A percentile compares a stretch with the other conserved stretches of the same genome.
Evolutionary conservation across 2,797 vertebrate genomes (phyloP).

Genomic region (Morelia viridis): DNA sequence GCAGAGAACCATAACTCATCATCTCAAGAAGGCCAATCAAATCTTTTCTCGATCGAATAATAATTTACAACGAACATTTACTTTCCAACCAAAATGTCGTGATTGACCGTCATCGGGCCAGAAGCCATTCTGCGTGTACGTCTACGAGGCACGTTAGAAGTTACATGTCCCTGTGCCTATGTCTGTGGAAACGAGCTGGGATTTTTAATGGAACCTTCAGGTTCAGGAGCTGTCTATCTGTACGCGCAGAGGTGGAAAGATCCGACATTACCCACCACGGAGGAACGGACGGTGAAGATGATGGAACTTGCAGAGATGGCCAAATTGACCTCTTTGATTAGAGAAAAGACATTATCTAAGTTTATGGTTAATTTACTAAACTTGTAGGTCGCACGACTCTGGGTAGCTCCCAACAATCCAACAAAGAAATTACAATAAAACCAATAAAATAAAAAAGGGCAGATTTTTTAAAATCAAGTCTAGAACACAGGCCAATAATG

Average conservation of each 20-base stretch:
- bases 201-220: not conserved
- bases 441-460: not conserved
- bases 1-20: not conserved
- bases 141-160: no score
- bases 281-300: not conserved
- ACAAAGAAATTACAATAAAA: not conserved
- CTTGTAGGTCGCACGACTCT: not conserved
- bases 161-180: not conserved
- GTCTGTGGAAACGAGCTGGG: not conserved
- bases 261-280: no score
- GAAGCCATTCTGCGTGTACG: not conserved
- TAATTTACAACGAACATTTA: not conserved
- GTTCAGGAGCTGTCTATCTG: not conserved
- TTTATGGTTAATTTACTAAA: not conserved
- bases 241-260: no score
- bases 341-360: no score
- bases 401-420: not conserved
- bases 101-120: not conserved
- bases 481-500: not conserved
- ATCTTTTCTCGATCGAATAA: not conserved
- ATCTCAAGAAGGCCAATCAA: not conserved
- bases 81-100: not conserved
- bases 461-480: not conserved
- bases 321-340: no score
- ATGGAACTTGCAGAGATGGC: no score